These are phyloP conservation scores for Triplophysa dalaica DNA, from an alignment of 2,113 vertebrate genomes.

Conservation along the genomic window DNA sequence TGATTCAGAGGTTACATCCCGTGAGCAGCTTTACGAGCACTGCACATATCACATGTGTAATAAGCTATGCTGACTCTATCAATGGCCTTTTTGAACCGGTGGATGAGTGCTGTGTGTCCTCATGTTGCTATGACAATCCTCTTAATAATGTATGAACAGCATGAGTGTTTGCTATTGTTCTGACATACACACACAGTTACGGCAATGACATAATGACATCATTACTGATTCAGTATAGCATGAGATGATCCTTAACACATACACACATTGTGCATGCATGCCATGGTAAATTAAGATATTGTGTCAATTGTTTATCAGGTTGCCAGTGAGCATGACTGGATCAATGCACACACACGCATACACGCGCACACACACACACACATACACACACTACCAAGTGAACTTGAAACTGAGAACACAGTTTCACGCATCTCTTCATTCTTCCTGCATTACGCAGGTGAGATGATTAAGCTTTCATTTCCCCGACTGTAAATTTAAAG, in stretches of 20 bases:
- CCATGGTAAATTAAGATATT: neutral
- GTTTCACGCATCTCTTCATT: too few relatives aligned
- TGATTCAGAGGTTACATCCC: neutral
- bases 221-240: conserved; percentile 25
- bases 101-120: conserved; percentile 21
- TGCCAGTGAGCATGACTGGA: too few relatives aligned
- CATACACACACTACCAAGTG: neutral
- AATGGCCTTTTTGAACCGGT: conserved; percentile 20
- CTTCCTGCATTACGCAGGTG: too few relatives aligned
- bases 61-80: conserved; percentile 12
- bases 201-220: conserved; percentile 11
- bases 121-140: conserved; percentile 13
- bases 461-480: neutral
- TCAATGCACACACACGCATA: neutral
- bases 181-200: conserved; percentile 7
- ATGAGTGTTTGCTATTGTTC: conserved; percentile 29
- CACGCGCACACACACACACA: too few relatives aligned
- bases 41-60: conserved; percentile 9
- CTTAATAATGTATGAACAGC: conserved; percentile 32
- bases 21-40: conserved; percentile 9
- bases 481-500: neutral
- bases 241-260: neutral
- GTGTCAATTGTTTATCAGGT: neutral
- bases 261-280: neutral
- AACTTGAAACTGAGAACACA: neutral